Evolutionary conservation across 1,140 invertebrate genomes (phyloP), one percentile per base, ranked within the genome.

Genomic region (Dreissena polymorpha): DNA sequence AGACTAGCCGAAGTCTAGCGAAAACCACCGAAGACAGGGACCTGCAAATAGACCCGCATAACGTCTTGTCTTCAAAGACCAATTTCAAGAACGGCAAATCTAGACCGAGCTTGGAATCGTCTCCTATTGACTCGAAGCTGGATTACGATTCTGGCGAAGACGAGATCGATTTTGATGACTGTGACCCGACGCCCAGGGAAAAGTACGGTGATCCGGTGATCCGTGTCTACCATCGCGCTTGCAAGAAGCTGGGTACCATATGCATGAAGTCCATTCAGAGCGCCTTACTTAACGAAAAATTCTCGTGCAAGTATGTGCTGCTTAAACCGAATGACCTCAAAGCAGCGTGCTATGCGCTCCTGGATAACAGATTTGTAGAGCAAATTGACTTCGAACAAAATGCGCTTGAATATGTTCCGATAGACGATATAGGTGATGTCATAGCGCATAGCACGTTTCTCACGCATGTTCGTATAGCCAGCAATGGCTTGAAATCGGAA

Each of bases 401-500:
- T 57, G 70, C 55, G 7, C 71, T 82, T 49, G 79, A 64, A 0
- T 27, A 63, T 7, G n/a, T 10, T 10, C 10, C 68, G 5, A 50
- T 63, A 12, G 18, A 7, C 8, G 23, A 21, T 16, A 50, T 82
- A 53, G 69, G 68, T 6, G 49, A 74, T 25, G 71, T 82, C 0
- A 65, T 82, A 29, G 8, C 27, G 8, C 12, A 67, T 7, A 65
- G 23, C 55, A 3, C 60, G 7, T 82, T 67, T 49, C n/a, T 82
- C 49, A 82, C 79, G 10, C 79, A 82, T 55, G 68, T 82, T 21
- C 39, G 10, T 23, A 53, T 82, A 23, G 39, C 71, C 1, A 27
- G 74, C 23, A 82, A 82, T 65, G 57, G 63, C 12, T 29, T 82
- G n/a, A 73, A 51, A 68, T 73, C 79, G 25, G 79, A 73, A 39